Base-by-base conservation (phyloP, 2,888 invertebrate species). In the Tenthredo notha region DNA sequence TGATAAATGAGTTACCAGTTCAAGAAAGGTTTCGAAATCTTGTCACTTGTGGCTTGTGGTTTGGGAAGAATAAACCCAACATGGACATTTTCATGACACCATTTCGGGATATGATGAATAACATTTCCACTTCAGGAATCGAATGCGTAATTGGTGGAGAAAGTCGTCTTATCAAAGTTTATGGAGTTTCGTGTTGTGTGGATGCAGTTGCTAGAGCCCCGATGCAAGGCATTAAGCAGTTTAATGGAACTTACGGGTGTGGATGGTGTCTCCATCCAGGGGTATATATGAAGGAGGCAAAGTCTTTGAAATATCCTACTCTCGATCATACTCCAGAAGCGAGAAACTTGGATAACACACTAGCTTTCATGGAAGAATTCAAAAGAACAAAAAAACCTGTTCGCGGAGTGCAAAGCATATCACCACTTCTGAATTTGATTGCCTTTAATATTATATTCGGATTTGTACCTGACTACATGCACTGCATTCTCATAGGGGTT, bases 151-250 rank as follows among this genome's bases (percentile, higher is more conserved):
- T 33, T 33, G 4, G 4, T 4, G 33, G 33, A 33, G 33, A 33
- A 33, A 33, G 33, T 33, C 33, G 33, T 4, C 33, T 33, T 4
- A 33, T 33, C 33, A 43, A 43, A 43, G 12, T 43, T 43, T 43
- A 43, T 4, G 9, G 43, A 10, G 12, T 12, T 10, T 43, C 10
- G 33, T 84, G 86, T 33, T 84, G 85, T 37, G 85, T 86, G 12
- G 87, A 87, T 65, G 80, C 83, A 15, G 70, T 84, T 12, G 86
- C 86, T 29, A 54, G 86, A 50, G 70, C 85, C 21, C 75, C 74
- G 0, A 70, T 86, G 67, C 84, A 86, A 67, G 85, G 86, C 43
- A 25, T 78, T 9, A 65, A 54, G 0, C 85, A 86, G 78, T 87
- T 78, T 77, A 86, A 86, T 54, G 84, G 84, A 25, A 54, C 83